Evolutionary conservation across 2,888 invertebrate genomes (phyloP).

Genomic region (Coelopa pilipes): DNA sequence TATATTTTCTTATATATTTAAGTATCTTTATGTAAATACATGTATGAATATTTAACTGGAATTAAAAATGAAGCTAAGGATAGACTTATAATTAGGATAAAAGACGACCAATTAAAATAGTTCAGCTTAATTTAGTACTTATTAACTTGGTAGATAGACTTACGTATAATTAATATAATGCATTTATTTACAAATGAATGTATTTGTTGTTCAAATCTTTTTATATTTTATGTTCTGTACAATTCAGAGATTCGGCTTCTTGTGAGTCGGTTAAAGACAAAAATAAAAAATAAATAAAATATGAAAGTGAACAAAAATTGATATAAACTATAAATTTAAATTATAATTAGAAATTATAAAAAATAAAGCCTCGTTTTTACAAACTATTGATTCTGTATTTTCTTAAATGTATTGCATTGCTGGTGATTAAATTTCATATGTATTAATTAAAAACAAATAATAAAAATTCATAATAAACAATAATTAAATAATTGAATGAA

Average conservation of each 20-base stretch:
- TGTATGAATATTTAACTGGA: not conserved
- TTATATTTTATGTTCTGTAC: constrained; percentile 7
- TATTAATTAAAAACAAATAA: not conserved
- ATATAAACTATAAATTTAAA: constrained; percentile 4
- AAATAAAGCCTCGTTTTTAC: constrained; percentile 37
- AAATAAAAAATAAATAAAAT: not conserved
- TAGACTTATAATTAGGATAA: not conserved
- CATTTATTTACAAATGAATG: constrained; percentile 3
- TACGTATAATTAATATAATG: not conserved
- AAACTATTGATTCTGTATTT: constrained; percentile 25
- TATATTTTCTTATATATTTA: too few relatives aligned
- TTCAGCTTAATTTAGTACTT: too few relatives aligned
- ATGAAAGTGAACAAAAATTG: not conserved
- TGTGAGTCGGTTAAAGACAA: not conserved
- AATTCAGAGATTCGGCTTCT: constrained; percentile 17
- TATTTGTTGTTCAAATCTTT: not conserved
- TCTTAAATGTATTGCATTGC: not conserved
- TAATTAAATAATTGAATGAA: not conserved
- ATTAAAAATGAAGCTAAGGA: not conserved
- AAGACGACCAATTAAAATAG: not conserved
- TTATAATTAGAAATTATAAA: constrained; percentile 7
- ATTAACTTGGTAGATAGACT: not conserved
- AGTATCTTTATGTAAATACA: not conserved
- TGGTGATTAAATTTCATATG: not conserved
- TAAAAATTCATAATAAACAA: too few relatives aligned